Base-by-base conservation (phyloP, 53 echinoderm and acorn worm genomes). In the Hippasteria phrygiana region DNA sequence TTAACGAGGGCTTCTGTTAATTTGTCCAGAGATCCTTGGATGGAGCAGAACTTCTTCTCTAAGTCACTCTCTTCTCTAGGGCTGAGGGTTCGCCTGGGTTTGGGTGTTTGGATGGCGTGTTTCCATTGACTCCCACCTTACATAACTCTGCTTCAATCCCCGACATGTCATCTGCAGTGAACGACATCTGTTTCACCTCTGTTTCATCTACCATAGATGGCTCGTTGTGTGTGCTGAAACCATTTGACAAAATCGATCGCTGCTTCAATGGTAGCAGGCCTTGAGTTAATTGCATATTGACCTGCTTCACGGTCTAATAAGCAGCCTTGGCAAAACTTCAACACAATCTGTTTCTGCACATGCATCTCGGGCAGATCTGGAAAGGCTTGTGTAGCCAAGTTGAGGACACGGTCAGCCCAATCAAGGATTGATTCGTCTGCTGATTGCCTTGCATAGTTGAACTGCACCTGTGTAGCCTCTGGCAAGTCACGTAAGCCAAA, bases 311-410 rank as follows among this genome's bases (percentile, higher is more conserved):
- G 39, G 40, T 92, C 89, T 2, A 7, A n/a, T n/a, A n/a, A 4
- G 16, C 62, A 90, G 3, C 90, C 90, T 12, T 36, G 43, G 34
- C 92, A 92, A 34, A 92, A 89, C 35, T 65, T 78, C 40, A 89
- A 17, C 0, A 84, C 77, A 6, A 62, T 83, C 28, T 92, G 80
- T 31, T 74, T 43, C 33, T 80, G 74, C 4, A 92, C 50, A 11
- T 47, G 66, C 35, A 10, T 17, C 11, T 78, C 75, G 1, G 78
- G 87, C 5, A 88, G 39, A 54, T 77, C 56, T 0, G 28, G 59
- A 38, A 64, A 92, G 0, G 92, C 92, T 24, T 71, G 67, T 14
- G 69, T 66, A 1, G 50, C 81, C 54, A 92, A 40, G 29, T 71
- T n/a, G 0, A 81, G 13, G 0, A 92, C 66, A 38, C 92, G 45